Percentiles rank a stretch among this genome's conserved stretches.
Evolutionary conservation across 2,113 vertebrate species (phyloP).

Genomic region (Podarcis raffonei): DNA sequence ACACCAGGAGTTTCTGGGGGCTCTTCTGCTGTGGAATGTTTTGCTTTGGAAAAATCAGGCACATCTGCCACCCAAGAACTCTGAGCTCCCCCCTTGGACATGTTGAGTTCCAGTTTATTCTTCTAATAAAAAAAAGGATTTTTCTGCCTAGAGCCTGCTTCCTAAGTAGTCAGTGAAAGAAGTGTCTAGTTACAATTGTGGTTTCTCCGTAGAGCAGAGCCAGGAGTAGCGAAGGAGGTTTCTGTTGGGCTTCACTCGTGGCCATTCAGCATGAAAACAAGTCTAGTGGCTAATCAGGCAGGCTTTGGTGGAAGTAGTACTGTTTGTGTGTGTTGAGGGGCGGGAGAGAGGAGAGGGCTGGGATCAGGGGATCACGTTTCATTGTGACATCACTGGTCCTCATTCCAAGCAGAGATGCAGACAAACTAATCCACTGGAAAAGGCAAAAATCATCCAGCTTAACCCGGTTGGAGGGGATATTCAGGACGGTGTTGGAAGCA

Average conservation of each 20-base stretch:
- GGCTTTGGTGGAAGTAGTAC: not conserved
- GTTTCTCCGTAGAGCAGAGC: not conserved
- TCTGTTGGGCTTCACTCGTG: slow-evolving; percentile 1
- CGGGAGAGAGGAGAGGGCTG: not conserved
- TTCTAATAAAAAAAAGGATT: not conserved
- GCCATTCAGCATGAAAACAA: slow-evolving; percentile 25
- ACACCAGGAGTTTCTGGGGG: not conserved
- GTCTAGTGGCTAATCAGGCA: slow-evolving; percentile 12
- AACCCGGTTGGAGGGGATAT: not conserved
- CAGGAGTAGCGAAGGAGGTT: not conserved
- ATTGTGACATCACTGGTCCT: slow-evolving; percentile 52
- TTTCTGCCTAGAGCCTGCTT: not conserved
- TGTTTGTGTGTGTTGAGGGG: not conserved
- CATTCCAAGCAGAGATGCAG: slow-evolving; percentile 33
- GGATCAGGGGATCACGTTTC: slow-evolving; percentile 53
- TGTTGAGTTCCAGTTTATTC: not conserved
- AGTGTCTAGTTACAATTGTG: slow-evolving; percentile 24
- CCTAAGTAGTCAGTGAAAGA: not conserved
- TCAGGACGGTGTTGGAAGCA: not conserved
- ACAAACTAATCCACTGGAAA: slow-evolving; percentile 25
- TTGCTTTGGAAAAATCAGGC: not conserved
- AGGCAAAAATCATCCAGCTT: slow-evolving; percentile 11
- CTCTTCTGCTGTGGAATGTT: not conserved
- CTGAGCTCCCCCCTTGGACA: not conserved
- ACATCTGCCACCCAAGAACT: not conserved